Percentiles rank a stretch among this genome's conserved stretches.
Evolutionary conservation across 2,113 vertebrate species (phyloP).

Genomic region (Romanogobio albipinnatus): DNA sequence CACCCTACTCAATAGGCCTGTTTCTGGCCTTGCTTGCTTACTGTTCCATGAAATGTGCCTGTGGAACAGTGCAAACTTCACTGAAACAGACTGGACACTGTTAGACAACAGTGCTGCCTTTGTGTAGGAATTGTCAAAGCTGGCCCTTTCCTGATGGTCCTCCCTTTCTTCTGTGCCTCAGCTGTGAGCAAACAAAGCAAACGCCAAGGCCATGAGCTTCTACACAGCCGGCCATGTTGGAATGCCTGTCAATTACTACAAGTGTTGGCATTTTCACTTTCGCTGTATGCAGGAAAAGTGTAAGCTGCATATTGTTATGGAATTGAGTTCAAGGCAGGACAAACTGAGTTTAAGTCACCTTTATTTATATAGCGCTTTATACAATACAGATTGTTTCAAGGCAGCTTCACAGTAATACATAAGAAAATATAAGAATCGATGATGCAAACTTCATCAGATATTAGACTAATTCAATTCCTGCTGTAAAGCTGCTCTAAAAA

Average conservation of each 20-base stretch:
- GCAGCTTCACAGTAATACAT: not conserved
- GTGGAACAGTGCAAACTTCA: slow-evolving; percentile 78
- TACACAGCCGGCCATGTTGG: slow-evolving; percentile 38
- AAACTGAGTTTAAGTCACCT: not conserved
- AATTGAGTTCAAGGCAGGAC: not conserved
- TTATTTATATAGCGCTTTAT: too few relatives aligned
- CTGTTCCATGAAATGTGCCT: slow-evolving; percentile 84
- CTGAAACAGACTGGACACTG: slow-evolving; percentile 82
- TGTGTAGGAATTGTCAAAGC: slow-evolving; percentile 78
- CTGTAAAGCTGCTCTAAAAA: too few relatives aligned
- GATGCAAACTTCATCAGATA: too few relatives aligned
- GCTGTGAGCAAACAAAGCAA: slow-evolving; percentile 74
- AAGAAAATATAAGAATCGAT: too few relatives aligned
- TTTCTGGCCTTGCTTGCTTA: slow-evolving; percentile 86
- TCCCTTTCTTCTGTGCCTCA: slow-evolving; percentile 70
- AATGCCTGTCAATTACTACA: slow-evolving; percentile 40
- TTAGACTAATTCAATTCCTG: too few relatives aligned
- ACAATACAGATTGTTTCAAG: not conserved
- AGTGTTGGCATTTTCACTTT: slow-evolving; percentile 32
- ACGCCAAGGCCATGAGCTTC: slow-evolving; percentile 66
- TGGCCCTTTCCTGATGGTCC: slow-evolving; percentile 72
- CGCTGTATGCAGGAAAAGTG: not conserved
- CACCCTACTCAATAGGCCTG: slow-evolving; percentile 79
- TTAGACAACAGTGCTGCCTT: slow-evolving; percentile 85
- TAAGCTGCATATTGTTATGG: not conserved